A percentile compares a stretch with the other conserved stretches of the same genome.
phyloP scores from a whole-genome alignment of 2,113 vertebrate species.

The Chauna torquata region DNA sequence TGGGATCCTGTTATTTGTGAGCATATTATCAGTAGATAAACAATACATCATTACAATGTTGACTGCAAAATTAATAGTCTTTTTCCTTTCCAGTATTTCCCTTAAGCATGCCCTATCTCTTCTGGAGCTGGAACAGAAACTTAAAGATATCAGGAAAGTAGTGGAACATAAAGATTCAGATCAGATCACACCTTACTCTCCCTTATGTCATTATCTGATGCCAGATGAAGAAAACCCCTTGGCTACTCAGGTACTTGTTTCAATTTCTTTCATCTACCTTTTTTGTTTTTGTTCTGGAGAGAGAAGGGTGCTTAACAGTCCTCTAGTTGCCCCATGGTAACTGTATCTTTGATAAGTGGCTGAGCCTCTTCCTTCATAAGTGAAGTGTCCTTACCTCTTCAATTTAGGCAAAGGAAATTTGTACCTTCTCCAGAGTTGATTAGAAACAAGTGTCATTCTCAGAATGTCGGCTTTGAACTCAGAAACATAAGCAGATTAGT shows the following conservation, averaged over 20 bases:
- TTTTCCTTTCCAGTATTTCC: conserved; percentile 80
- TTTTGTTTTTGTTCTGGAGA: not conserved
- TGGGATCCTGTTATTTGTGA: not conserved
- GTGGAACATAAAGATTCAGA: conserved; percentile 78
- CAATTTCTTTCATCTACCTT: not conserved
- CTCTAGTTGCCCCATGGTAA: not conserved
- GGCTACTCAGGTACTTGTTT: conserved; percentile 85
- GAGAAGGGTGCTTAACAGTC: not conserved
- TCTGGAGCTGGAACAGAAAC: conserved; percentile 90
- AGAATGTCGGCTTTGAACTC: not conserved
- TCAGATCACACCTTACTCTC: conserved; percentile 54
- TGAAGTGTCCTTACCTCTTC: not conserved
- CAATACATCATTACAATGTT: not conserved
- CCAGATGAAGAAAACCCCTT: conserved; percentile 91
- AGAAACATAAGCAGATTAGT: not conserved
- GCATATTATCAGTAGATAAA: not conserved
- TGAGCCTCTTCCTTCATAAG: fast-evolving
- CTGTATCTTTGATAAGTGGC: not conserved
- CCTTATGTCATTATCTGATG: conserved; percentile 91
- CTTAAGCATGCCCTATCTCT: conserved; percentile 93
- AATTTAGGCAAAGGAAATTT: not conserved
- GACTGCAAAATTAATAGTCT: not conserved
- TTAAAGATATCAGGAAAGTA: conserved; percentile 85
- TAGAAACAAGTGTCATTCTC: not conserved
- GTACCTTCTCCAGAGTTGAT: not conserved